phyloP scores from a whole-genome alignment of 2,797 vertebrate species.

The Benthosema pterotum region DNA sequence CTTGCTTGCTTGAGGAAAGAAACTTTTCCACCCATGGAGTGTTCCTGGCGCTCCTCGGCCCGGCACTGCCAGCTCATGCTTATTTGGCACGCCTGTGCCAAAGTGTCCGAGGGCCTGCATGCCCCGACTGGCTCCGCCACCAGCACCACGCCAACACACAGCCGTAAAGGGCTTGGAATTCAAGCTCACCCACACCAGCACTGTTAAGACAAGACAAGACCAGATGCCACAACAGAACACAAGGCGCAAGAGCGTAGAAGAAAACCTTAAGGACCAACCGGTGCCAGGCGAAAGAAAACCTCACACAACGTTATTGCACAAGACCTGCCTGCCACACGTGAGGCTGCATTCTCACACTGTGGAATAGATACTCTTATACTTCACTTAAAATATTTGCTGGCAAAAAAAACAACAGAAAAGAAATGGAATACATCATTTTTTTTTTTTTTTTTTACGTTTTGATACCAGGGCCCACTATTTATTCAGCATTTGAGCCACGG shows the following conservation, averaged over 20 bases:
- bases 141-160: constrained; percentile 14
- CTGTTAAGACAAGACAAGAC: constrained; percentile 40
- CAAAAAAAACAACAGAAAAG: too few species aligned
- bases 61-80: constrained; percentile 50
- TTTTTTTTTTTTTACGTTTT: too few species aligned
- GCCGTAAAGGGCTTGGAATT: constrained; percentile 46
- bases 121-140: constrained; percentile 59
- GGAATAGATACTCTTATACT: too few species aligned
- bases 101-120: constrained; percentile 60
- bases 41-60: constrained; percentile 47
- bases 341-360: background rate
- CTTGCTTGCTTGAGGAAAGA: constrained; percentile 36
- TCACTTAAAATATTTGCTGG: too few species aligned
- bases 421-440: too few species aligned
- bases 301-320: constrained; percentile 55
- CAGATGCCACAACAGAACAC: constrained; percentile 33
- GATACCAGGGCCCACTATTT: too few species aligned
- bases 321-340: constrained; percentile 34
- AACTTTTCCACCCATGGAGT: constrained; percentile 33
- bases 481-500: too few species aligned
- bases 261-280: too few species aligned
- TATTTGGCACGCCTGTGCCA: constrained; percentile 42
- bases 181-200: constrained; percentile 19
- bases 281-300: background rate
- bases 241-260: too few species aligned